Evolutionary conservation across 2,888 invertebrate genomes (phyloP), one percentile per base, ranked within the genome.

Genomic region (Cartodere bifasciata): DNA sequence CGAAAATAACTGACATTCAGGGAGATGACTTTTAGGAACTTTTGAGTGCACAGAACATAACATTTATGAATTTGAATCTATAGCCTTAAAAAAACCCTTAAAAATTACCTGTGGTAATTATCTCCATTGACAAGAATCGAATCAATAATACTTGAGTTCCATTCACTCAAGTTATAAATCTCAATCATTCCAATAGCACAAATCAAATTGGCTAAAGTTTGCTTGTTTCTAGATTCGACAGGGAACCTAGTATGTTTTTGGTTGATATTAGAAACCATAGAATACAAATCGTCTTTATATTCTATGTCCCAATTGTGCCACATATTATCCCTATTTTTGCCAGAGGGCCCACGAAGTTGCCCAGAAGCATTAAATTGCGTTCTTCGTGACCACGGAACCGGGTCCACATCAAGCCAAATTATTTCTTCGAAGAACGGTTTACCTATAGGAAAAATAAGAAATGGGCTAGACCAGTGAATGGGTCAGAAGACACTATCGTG

Each of bases 231-330:
- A 25, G 65, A 53, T 2, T 49, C 45, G 9, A 54, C 50, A 0
- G 61, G 56, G 49, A 81, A 81, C 39, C 63, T 64, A 0, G 52
- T 44, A 17, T 74, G 71, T 29, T 63, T 53, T 3, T 76, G 75
- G 56, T 77, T 75, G 10, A 78, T 46, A 16, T 65, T 66, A 1
- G 79, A 77, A 68, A 75, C 72, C 2, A 82, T 53, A 0, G 80
- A 77, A 59, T 64, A 80, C 1, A 82, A 53, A 37, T 75, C 75
- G 2, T 72, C 68, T 2, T 70, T 66, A 40, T 75, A 74, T 48
- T 81, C 79, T 2, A 78, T 67, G 37, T 77, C 71, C 67, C 71
- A 82, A 29, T 72, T 63, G 45, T 73, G 73, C 75, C 75, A 76
- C 50, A 63, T 45, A 17, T 45, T 42, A 4, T 50, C 48, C n/a